Conservation (phyloP, 2,113 vertebrate species). For the Sciurus niger region DNA sequence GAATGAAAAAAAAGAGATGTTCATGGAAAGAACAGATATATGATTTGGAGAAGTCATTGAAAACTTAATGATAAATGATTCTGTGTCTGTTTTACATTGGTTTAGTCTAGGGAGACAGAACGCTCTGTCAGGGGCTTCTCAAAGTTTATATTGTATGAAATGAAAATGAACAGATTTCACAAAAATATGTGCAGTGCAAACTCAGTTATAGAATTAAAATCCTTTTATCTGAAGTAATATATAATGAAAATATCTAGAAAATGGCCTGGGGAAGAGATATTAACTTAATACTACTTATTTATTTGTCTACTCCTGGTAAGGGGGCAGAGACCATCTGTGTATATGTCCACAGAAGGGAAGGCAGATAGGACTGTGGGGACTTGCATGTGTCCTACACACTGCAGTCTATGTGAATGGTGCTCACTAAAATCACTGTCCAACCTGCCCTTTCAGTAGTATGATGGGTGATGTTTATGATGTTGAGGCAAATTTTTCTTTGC, state of each 20-base stretch:
- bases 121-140: background rate
- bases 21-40: background rate
- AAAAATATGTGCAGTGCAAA: no score
- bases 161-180: no score
- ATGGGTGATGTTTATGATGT: no score
- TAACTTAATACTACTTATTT: no score
- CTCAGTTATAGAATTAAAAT: no score
- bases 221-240: no score
- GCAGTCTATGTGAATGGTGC: background rate
- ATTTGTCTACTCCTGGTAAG: no score
- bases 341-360: background rate
- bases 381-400: background rate
- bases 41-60: background rate
- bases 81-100: background rate
- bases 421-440: fast-evolving
- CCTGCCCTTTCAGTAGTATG: background rate
- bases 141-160: no score
- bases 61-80: background rate
- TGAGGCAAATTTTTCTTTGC: no score
- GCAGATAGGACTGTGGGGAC: fast-evolving
- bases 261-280: no score
- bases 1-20: no score
- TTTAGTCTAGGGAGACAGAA: background rate
- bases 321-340: background rate
- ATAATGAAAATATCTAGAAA: no score